Percentiles rank a stretch among this genome's conserved stretches.
Evolutionary conservation across 2,888 invertebrate genomes (phyloP).

Genomic region (Napeogenes sylphis): DNA sequence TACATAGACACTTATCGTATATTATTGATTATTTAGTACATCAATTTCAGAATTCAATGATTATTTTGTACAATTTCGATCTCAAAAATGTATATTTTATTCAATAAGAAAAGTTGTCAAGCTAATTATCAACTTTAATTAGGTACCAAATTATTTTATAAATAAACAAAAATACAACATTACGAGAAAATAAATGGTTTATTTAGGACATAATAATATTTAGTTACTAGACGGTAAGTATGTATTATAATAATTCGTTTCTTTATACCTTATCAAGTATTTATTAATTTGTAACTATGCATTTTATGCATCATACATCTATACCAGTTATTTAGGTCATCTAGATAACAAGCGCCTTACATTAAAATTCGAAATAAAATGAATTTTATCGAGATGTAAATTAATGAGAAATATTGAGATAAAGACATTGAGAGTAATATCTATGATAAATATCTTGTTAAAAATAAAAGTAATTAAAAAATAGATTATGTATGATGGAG

Average conservation of each 20-base stretch:
- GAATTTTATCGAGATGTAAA: conserved; percentile 12
- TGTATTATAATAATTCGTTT: conserved; percentile 64
- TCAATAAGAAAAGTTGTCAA: no score
- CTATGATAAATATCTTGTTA: conserved; percentile 36
- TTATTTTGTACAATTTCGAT: no score
- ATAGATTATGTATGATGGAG: conserved; percentile 42
- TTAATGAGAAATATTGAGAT: conserved; percentile 6
- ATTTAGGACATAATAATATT: no score
- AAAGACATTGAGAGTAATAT: conserved; percentile 14
- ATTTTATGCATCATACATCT: conserved; percentile 41
- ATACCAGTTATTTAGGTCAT: conserved; percentile 49
- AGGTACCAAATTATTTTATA: no score
- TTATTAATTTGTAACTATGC: conserved; percentile 36
- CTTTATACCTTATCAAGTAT: conserved; percentile 43
- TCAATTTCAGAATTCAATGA: no score
- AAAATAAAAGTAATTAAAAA: conserved; percentile 40
- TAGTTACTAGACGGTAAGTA: conserved; percentile 20
- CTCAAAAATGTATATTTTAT: no score
- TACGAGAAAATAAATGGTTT: no score
- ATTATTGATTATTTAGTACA: background rate
- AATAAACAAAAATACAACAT: no score
- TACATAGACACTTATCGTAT: background rate
- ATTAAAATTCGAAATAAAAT: conserved; percentile 12
- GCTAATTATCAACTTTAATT: no score
- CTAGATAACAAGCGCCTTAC: conserved; percentile 40